A percentile compares a stretch with the other conserved stretches of the same genome.
Conservation (phyloP, 2,797 vertebrate species). For the Paguma larvata region DNA sequence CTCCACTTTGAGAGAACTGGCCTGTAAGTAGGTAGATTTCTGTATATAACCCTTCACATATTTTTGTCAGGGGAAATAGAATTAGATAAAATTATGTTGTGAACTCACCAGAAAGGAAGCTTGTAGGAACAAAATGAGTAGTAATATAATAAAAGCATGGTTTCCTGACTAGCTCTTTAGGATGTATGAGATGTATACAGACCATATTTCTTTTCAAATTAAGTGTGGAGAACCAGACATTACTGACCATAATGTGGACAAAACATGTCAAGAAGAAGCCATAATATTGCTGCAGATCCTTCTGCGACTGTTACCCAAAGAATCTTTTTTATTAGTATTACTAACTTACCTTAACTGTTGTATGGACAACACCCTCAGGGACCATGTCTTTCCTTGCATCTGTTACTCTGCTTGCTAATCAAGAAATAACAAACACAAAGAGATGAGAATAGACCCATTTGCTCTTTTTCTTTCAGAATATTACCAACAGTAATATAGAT, state of each 20-base stretch:
- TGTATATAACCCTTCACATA: neutral
- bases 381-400: conserved; percentile 19
- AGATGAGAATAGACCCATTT: conserved; percentile 27
- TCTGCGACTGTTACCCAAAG: neutral
- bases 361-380: neutral
- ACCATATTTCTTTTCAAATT: neutral
- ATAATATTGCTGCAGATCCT: neutral
- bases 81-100: conserved; percentile 55
- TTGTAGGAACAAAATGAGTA: neutral
- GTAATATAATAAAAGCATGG: neutral
- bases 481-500: neutral
- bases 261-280: neutral
- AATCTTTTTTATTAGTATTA: neutral
- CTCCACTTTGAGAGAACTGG: neutral
- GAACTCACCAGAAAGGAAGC: conserved; percentile 1
- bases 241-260: neutral
- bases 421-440: neutral
- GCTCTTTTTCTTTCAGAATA: neutral
- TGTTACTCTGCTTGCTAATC: conserved; percentile 43
- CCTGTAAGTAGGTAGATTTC: conserved; percentile 30
- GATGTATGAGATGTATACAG: neutral
- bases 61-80: neutral
- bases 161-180: neutral
- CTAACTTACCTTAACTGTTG: conserved; percentile 19
- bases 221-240: conserved; percentile 2